phyloP scores from a whole-genome alignment of 2,113 vertebrate species.

The Macrotus californicus region DNA sequence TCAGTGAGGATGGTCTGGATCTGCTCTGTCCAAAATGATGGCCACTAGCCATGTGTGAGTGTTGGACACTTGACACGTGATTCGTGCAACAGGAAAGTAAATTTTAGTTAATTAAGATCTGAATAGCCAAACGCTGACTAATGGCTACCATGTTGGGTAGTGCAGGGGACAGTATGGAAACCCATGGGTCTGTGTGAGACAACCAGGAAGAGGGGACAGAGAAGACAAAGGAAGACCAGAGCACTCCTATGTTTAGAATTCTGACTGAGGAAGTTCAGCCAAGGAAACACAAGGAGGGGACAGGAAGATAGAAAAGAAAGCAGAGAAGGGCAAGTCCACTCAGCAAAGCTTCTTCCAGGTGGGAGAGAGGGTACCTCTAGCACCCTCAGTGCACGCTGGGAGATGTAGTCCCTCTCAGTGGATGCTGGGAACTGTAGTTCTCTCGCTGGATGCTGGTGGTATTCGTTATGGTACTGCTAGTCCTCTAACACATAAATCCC shows the following conservation, averaged over 20 bases:
- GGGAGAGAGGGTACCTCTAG: not conserved
- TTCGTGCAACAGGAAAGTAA: not conserved
- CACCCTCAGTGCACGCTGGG: not conserved
- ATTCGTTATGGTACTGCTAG: not conserved
- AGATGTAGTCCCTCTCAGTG: not conserved
- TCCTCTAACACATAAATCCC: not conserved
- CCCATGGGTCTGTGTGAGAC: not conserved
- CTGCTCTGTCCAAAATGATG: not conserved
- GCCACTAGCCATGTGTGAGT: not conserved
- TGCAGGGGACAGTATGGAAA: not conserved
- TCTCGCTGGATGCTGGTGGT: not conserved
- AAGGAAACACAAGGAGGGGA: not conserved
- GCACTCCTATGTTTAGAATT: not conserved
- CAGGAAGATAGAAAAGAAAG: not conserved
- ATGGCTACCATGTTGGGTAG: not conserved
- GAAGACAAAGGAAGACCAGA: not conserved
- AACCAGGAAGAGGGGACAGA: not conserved
- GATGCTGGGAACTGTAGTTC: conserved; percentile 24
- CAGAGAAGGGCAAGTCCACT: not conserved
- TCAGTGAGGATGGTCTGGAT: not conserved
- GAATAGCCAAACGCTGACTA: not conserved
- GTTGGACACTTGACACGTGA: not conserved
- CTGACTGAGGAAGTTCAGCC: not conserved
- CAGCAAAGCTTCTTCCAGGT: not conserved
- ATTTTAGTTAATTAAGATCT: not conserved